Evolutionary conservation across 53 echinoderm and acorn worm species (phyloP), one percentile per base, ranked within the genome.

Genomic region (Crossaster papposus): DNA sequence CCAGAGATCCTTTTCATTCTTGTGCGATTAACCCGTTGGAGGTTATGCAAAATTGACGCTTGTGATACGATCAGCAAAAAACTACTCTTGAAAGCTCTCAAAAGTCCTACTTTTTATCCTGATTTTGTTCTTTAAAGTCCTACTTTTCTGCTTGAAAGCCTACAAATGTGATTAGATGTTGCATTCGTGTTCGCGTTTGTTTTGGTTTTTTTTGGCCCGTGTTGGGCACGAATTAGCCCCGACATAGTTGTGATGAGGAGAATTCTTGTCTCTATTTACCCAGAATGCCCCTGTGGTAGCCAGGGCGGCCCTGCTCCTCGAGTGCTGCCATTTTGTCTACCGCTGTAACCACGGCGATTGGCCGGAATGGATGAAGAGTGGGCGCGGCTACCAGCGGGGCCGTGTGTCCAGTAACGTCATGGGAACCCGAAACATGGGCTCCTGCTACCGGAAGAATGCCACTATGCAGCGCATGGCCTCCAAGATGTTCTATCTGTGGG

Each of bases 331-430:
- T 81, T 98, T 98, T 94, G 98, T 98, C 68, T 96, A 98, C 83
- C 94, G 96, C 32, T 98, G 98, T 92, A 98, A 98, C 98, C 94
- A 96, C 70, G 98, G 98, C 36, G 98, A 98, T 51, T 98, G 98
- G 98, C 98, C 98, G 14, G 98, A 98, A 79, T 98, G 98, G 98
- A 96, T 98, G 96, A 93, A 93, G 54, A 90, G 96, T 65, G 89
- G 91, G 62, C 88, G 92, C 20, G 80, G 92, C 38, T 93, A 92
- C 81, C 84, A 83, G 55, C 91, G 95, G 64, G 92, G 96, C n/a
- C 94, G 98, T 20, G 94, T 92, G 74, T 93, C 94, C 81, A 97
- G 97, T 79, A 94, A 95, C 26, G 95, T 94, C 64, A 95, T 95
- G 77, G 93, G 94, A 50, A 82, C 90, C 14, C 81, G 97, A 52